Conservation (phyloP, 2,888 invertebrate genomes). For the Eupithecia tripunctaria region DNA sequence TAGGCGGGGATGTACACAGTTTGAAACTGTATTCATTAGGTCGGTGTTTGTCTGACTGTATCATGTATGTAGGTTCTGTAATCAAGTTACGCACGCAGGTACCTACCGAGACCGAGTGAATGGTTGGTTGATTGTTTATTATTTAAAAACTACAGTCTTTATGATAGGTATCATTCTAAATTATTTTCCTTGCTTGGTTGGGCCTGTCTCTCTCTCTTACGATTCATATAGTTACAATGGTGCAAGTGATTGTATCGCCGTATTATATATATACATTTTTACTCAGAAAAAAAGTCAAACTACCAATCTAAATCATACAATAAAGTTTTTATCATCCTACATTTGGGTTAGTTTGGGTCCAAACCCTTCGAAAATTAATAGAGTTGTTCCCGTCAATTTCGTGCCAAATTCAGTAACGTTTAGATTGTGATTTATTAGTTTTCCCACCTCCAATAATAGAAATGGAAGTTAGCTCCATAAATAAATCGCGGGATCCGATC, state of each 20-base stretch:
- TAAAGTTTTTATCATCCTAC: constrained; percentile 28
- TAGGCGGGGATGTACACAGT: background rate
- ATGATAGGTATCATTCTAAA: background rate
- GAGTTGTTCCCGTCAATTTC: constrained; percentile 40
- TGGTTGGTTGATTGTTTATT: background rate
- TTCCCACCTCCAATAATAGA: constrained; percentile 47
- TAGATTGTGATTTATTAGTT: constrained; percentile 54
- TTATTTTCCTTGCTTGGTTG: background rate
- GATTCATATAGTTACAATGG: background rate
- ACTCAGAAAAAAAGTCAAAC: background rate
- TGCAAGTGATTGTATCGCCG: background rate
- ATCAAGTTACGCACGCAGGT: background rate
- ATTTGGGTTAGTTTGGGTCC: constrained; percentile 18
- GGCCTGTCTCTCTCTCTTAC: background rate
- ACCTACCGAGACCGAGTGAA: background rate
- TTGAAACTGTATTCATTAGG: background rate
- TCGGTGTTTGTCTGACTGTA: background rate
- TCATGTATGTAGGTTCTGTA: background rate
- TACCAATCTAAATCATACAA: constrained; percentile 27
- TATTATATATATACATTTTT: background rate
- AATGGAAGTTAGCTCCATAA: constrained; percentile 36
- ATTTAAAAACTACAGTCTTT: background rate
- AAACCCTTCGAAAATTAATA: constrained; percentile 40
- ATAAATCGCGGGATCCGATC: constrained; percentile 35
- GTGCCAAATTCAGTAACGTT: constrained; percentile 45